A percentile compares a stretch with the other conserved stretches of the same genome.
phyloP scores from a whole-genome alignment of 2,113 vertebrate species.

The Brachypodius melanocephalos region DNA sequence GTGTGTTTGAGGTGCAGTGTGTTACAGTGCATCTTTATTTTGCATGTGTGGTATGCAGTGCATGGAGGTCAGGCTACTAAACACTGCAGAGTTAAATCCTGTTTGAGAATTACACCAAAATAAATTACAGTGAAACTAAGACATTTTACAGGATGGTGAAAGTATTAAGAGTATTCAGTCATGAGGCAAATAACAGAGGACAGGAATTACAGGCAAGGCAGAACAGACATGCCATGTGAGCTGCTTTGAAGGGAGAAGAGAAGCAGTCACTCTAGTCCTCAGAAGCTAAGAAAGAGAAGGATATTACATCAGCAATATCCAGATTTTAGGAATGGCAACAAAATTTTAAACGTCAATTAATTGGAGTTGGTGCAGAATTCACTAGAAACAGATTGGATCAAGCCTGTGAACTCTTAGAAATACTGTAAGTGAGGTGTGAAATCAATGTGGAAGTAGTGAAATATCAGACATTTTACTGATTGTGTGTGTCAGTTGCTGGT shows the following conservation, averaged over 20 bases:
- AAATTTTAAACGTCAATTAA: not conserved
- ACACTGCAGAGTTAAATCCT: not conserved
- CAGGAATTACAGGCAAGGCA: not conserved
- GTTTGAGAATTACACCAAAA: not conserved
- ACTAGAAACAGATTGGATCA: not conserved
- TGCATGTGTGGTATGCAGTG: not conserved
- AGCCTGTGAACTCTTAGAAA: not conserved
- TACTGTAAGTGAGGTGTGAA: not conserved
- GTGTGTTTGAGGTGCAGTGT: not conserved
- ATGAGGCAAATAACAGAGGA: not conserved
- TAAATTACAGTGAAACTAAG: not conserved
- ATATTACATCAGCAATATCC: not conserved
- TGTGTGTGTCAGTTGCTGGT: not conserved
- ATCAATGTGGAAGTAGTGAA: not conserved
- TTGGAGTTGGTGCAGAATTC: not conserved
- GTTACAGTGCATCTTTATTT: not conserved
- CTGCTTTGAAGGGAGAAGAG: not conserved
- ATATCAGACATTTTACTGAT: not conserved
- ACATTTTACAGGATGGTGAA: not conserved
- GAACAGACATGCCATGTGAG: not conserved
- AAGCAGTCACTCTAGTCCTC: not conserved
- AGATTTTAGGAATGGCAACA: not conserved
- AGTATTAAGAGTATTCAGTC: not conserved
- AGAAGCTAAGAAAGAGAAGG: not conserved
- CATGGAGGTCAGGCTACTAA: not conserved